Conservation (phyloP, 2,113 vertebrate genomes). For the Pithys albifrons region DNA sequence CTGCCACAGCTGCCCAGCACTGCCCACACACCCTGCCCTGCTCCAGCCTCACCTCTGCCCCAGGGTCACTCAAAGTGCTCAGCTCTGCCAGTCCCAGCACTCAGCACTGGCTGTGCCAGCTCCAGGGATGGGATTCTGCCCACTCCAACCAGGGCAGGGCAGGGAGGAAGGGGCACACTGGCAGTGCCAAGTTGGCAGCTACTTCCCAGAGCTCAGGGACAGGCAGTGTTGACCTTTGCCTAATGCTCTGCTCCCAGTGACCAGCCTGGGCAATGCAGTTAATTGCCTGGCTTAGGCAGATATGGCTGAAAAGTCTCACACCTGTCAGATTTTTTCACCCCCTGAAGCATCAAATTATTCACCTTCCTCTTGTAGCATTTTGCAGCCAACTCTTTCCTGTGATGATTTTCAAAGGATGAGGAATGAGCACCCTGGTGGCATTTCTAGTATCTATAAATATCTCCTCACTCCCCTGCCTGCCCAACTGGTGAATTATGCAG, state of each 20-base stretch:
- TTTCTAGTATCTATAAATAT: constrained; percentile 66
- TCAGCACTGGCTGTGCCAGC: neutral
- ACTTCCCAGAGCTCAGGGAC: neutral
- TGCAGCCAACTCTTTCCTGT: constrained; percentile 13
- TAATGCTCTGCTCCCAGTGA: neutral
- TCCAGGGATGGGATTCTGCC: neutral
- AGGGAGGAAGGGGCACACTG: neutral
- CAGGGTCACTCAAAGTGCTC: neutral
- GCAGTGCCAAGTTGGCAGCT: neutral
- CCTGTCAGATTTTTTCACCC: neutral
- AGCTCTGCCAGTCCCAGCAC: neutral
- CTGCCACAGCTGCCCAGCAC: neutral
- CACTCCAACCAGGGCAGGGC: neutral
- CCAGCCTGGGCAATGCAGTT: neutral
- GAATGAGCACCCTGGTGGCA: constrained; percentile 50
- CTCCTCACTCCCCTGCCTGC: constrained; percentile 23
- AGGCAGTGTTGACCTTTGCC: neutral
- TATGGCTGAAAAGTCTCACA: neutral
- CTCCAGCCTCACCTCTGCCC: neutral
- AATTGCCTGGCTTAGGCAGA: constrained; percentile 4
- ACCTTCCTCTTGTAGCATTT: neutral
- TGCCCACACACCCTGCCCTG: neutral
- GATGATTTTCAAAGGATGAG: constrained; percentile 57
- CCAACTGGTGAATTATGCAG: constrained; percentile 58
- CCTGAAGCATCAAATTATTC: constrained; percentile 28